Evolutionary conservation across 1,140 invertebrate species (phyloP), one percentile per base, ranked within the genome.

Genomic region (Cherax quadricarinatus): DNA sequence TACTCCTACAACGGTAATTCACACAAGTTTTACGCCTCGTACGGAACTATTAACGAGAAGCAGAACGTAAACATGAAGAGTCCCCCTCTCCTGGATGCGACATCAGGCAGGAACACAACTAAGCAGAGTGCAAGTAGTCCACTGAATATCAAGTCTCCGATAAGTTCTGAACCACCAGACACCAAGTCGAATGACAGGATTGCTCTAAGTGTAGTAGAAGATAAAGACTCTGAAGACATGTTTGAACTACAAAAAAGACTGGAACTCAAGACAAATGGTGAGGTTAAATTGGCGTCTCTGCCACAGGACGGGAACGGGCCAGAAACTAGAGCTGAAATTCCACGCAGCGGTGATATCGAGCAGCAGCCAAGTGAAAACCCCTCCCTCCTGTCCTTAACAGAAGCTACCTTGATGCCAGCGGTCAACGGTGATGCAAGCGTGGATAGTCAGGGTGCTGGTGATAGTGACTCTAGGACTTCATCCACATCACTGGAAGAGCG

Each of bases 1-100:
- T 91, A 91, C 78, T 57, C 89, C 24, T 91, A 91, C 78, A 91
- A 91, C 66, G 89, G 89, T 14, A 91, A 60, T 84, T 86, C 85
- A 5, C 89, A 91, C 78, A 91, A 91, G 53, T 86, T 91, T 9
- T 91, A 86, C 60, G 83, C 89, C 49, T 91, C 89, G 0, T 91
- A 91, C 21, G 89, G 89, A 16, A 78, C 89, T 51, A 91, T 91
- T 48, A 91, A 80, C n/a, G 89, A 91, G 57, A 86, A 86, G 48
- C 89, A 62, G 12, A 12, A 30, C n/a, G 24, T 51, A n/a, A 70
- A 86, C 9, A 70, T 80, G 78, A 86, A 86, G 57, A 41, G 48
- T 24, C 60, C 84, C 0, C 7, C 78, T 4, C 18, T 53, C 9
- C 66, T 70, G 14, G 21, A 21, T 6, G 30, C 70, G n/a, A 30